Base-by-base conservation (phyloP, 2,888 invertebrate species). In the Pristionchus maxplancki region DNA sequence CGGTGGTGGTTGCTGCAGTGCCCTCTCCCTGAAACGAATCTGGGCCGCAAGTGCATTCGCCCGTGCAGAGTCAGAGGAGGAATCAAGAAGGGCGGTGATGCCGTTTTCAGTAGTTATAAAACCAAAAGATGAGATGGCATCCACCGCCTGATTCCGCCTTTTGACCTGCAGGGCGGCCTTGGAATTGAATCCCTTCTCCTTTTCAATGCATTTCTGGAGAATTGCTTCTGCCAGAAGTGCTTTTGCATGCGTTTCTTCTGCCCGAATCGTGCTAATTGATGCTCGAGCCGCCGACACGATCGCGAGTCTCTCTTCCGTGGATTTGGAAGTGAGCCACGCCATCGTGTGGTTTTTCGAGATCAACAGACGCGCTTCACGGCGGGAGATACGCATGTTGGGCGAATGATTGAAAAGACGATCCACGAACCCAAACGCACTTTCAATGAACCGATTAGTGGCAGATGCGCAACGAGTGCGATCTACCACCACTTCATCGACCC, bases 21-120 rank as follows among this genome's bases (percentile, higher is more conserved):
- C 84, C n/a, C 84, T 34, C 24, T 83, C 83, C 20, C 83, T 28
- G 58, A 83, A 83, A n/a, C 82, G n/a, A 28, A 82, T 82, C 82
- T 83, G 82, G 48, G 82, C 82, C 24, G n/a, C 34, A 31, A 84
- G 53, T 15, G 84, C 84, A 37, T 5, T 37, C n/a, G 15, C 84
- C 40, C 84, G 15, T 31, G 37, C 62, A 37, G 31, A 1, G 37
- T 34, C 15, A 34, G 84, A 58, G 37, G 34, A n/a, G 84, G 62
- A 84, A 53, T 34, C 58, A 28, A 84, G 53, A 48, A 84, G 53
- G 40, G 84, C 31, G n/a, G 37, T 13, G 37, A 84, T 53, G 24
- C 53, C n/a, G 28, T 31, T 24, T 34, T 28, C 6, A 34, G 58
- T 15, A 28, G 34, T 58, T 5, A 53, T 37, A 62, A 84, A 37